A percentile compares a stretch with the other conserved stretches of the same genome.
Conservation (phyloP, 23 tunicate genomes). For the Trididemnum nubilum region DNA sequence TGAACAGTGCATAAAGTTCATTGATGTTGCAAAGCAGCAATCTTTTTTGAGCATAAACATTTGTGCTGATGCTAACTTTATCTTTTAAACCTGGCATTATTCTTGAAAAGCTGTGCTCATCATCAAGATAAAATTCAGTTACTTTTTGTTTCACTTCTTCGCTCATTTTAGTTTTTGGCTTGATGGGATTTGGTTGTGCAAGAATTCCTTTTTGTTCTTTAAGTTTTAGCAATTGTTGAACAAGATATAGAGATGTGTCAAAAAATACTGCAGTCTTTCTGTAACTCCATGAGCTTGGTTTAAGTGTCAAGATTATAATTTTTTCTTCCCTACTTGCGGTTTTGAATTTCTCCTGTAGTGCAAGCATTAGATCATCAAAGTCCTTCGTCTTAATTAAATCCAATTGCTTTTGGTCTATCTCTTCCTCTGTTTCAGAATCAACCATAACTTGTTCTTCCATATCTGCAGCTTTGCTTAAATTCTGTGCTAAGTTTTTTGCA, state of each 20-base stretch:
- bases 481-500: not conserved
- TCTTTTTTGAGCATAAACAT: not conserved
- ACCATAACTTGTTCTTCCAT: no score
- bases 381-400: not conserved
- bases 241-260: not conserved
- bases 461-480: no score
- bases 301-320: not conserved
- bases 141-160: not conserved
- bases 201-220: not conserved
- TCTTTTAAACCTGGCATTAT: slow-evolving; percentile 32
- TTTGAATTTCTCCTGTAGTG: not conserved
- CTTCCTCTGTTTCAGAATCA: not conserved
- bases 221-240: not conserved
- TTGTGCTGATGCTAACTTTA: not conserved
- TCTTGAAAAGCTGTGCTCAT: not conserved
- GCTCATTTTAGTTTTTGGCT: not conserved
- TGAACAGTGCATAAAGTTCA: not conserved
- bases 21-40: not conserved
- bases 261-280: not conserved
- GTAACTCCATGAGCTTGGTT: not conserved
- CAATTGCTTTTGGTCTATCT: not conserved
- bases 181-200: not conserved
- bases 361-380: slow-evolving; percentile 8
- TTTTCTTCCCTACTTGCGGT: not conserved
- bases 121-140: slow-evolving; percentile 7